Base-by-base conservation (phyloP, 2,113 vertebrate species). In the Indicator indicator region DNA sequence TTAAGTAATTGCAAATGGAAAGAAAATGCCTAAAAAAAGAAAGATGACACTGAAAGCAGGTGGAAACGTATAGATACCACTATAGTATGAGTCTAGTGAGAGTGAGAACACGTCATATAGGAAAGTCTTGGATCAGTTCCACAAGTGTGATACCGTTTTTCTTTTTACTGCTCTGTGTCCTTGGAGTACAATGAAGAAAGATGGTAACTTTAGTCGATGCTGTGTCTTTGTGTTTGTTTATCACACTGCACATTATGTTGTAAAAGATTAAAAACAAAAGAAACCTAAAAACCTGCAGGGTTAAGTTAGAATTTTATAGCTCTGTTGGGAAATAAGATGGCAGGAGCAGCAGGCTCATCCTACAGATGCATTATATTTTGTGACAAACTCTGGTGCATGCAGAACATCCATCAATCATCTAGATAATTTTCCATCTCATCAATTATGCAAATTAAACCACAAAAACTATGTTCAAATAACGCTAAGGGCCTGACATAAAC, bases 351-450 rank as follows among this genome's bases (percentile, higher is more conserved):
- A 91, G 86, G 52, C 70, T 94, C 55, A 89, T 96, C 92, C 89
- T 93, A 95, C 89, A 84, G 83, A 95, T 48, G 44, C 71, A 70
- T 95, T 93, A 72, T 93, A 94, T 96, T 96, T 96, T 94, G 95
- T 89, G 91, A 94, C 95, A 96, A 93, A 96, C 89, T 78, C 77
- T 78, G 55, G 65, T 94, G 88, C 88, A 11, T 92, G 87, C 92
- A 94, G 94, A 96, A 91, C 88, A 92, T 86, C 96, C 96, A 97
- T 97, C 96, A 97, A 96, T 97, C 96, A 97, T 88, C 2, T 21
- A 96, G 94, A 97, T 97, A 94, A 97, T 97, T 97, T 97, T 96
- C 96, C 97, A 96, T 97, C 97, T 97, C 96, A 97, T 97, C 95
- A 96, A 96, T 96, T 97, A 97, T 97, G 96, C 94, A 97, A 97